A percentile compares a stretch with the other conserved stretches of the same genome.
phyloP scores from a whole-genome alignment of 2,797 vertebrate genomes.

The Brachyalestes nurse region DNA sequence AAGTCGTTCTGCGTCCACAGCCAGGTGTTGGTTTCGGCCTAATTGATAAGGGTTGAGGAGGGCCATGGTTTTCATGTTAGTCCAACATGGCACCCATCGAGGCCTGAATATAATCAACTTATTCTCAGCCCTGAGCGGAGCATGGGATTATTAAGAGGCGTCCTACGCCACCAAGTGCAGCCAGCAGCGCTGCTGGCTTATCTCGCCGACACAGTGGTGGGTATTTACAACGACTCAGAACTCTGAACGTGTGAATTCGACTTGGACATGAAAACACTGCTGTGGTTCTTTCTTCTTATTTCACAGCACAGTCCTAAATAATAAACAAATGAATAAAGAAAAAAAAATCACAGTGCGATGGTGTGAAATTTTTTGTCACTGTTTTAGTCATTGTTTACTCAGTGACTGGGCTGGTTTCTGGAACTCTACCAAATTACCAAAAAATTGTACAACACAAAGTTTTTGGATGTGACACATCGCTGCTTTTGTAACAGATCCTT shows the following conservation, averaged over 20 bases:
- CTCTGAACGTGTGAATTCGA: conserved; percentile 45
- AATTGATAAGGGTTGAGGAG: conserved; percentile 55
- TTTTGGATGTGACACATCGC: not conserved
- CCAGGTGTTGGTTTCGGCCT: conserved; percentile 72
- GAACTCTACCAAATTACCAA: not conserved
- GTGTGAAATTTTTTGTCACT: too few relatives aligned
- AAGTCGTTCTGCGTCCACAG: conserved; percentile 63
- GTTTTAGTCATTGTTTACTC: too few relatives aligned
- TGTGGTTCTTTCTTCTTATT: not conserved
- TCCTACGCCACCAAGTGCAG: conserved; percentile 34
- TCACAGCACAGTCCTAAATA: not conserved
- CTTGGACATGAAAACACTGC: conserved; percentile 56
- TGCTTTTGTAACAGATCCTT: too few relatives aligned
- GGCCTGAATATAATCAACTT: conserved; percentile 28
- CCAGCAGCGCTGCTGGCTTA: conserved; percentile 36
- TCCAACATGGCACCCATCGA: conserved; percentile 41
- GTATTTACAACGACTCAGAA: conserved; percentile 38
- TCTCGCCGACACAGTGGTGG: conserved; percentile 46
- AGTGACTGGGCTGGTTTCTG: not conserved
- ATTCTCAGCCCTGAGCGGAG: conserved; percentile 33
- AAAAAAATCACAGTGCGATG: not conserved
- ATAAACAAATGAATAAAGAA: not conserved
- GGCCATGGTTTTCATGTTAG: conserved; percentile 45
- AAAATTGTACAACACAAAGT: not conserved
- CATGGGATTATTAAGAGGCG: conserved; percentile 42